Conservation (phyloP, 1,140 invertebrate genomes). For the Caenorhabditis tropicalis region DNA sequence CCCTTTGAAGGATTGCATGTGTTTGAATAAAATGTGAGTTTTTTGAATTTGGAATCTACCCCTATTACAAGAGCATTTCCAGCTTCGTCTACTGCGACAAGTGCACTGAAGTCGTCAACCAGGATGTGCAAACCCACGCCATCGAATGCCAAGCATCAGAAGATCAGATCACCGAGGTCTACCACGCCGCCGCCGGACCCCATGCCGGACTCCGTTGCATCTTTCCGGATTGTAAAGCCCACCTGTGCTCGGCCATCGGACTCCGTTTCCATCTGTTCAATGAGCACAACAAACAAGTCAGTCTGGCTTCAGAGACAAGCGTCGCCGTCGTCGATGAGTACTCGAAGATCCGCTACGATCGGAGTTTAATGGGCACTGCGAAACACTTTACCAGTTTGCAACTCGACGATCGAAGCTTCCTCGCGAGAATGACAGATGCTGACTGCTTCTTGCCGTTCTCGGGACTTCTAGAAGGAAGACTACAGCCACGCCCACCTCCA, state of each 20-base stretch:
- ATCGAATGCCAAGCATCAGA: neutral
- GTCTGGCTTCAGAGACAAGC: neutral
- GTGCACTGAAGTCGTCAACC: neutral
- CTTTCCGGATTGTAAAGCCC: neutral
- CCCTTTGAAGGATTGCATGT: neutral
- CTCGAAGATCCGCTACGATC: neutral
- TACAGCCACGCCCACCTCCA: no score
- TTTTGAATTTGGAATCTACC: neutral
- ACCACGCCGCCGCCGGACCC: neutral
- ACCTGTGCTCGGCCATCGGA: neutral
- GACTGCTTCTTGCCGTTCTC: neutral
- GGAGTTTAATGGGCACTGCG: neutral
- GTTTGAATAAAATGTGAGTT: neutral
- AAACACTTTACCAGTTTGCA: neutral
- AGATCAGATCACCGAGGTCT: neutral
- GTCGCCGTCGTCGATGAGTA: neutral
- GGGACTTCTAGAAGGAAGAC: neutral
- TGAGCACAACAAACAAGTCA: neutral
- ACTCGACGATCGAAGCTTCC: neutral
- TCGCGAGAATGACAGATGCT: neutral
- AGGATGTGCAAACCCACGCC: neutral
- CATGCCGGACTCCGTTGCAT: constrained; percentile 4
- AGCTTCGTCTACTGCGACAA: neutral
- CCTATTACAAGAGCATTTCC: neutral
- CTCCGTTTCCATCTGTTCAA: neutral